These are phyloP conservation scores for Trididemnum nubilum DNA, from an alignment of 23 tunicate genomes.

Conservation along the genomic window DNA sequence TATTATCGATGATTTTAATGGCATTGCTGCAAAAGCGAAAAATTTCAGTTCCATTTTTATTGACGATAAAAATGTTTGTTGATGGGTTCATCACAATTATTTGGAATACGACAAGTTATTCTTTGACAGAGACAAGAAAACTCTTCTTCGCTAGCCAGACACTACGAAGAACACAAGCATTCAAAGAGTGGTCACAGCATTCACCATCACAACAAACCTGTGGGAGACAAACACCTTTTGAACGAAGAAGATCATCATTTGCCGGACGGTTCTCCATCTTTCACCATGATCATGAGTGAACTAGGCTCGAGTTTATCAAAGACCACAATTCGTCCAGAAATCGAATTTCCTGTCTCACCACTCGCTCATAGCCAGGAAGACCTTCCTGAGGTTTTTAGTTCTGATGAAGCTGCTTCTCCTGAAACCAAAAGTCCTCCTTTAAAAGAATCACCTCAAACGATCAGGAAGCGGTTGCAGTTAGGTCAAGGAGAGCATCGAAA, in stretches of 20 bases:
- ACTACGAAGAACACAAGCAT: no score
- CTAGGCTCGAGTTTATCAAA: background rate
- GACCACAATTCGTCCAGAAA: background rate
- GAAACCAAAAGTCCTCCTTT: conserved; percentile 6
- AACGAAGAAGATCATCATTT: conserved; percentile 34
- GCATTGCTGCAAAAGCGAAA: no score
- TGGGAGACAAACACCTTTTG: no score
- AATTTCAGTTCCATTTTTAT: no score
- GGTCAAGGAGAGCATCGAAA: conserved; percentile 16
- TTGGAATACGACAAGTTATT: no score
- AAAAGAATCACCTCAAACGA: conserved; percentile 17
- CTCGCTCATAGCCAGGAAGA: background rate
- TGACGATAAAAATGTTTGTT: no score
- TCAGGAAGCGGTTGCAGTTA: background rate
- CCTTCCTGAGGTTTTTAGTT: background rate
- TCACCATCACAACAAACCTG: no score
- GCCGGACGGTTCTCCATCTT: conserved; percentile 79
- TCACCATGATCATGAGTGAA: conserved; percentile 52
- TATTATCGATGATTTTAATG: no score
- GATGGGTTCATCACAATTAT: no score
- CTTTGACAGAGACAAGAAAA: no score
- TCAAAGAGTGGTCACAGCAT: no score
- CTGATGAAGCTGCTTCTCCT: conserved; percentile 11
- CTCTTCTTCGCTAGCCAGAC: no score
- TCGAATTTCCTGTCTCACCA: conserved; percentile 10